These are phyloP conservation scores for Philhelius pedissequus DNA, from an alignment of 2,888 invertebrate species.

Conservation along the genomic window DNA sequence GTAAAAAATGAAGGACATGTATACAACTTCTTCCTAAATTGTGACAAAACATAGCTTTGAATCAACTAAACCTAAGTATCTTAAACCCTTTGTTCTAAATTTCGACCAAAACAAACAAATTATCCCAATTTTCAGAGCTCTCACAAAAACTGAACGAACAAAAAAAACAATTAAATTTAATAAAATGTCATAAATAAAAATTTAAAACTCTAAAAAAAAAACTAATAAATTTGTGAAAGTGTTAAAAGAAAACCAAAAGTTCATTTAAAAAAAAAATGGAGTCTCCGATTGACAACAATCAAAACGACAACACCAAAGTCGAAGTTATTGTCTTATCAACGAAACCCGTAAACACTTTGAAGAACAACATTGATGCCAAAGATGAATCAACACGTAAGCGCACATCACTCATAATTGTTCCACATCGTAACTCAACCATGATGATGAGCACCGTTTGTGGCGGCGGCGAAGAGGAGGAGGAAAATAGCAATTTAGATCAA, in stretches of 20 bases:
- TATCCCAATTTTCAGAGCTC: conserved; percentile 26
- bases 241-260: conserved; percentile 3
- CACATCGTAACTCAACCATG: conserved; percentile 70
- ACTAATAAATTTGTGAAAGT: conserved; percentile 29
- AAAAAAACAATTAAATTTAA: conserved; percentile 7
- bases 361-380: conserved; percentile 78
- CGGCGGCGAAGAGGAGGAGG: conserved; percentile 16
- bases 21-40: too few species aligned
- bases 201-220: not conserved
- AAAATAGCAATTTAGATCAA: conserved; percentile 50
- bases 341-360: conserved; percentile 77
- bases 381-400: conserved; percentile 77
- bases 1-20: too few species aligned
- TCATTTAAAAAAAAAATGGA: conserved; percentile 42
- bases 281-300: conserved; percentile 53
- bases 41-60: too few species aligned
- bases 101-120: conserved; percentile 33
- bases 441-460: conserved; percentile 29
- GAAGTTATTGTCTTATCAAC: conserved; percentile 75
- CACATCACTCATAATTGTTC: conserved; percentile 77
- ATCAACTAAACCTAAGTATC: not conserved
- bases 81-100: not conserved
- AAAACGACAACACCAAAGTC: conserved; percentile 73
- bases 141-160: not conserved
- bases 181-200: conserved; percentile 51